Evolutionary conservation across 1,140 invertebrate genomes (phyloP).

Genomic region (Carcinoscorpius rotundicauda): DNA sequence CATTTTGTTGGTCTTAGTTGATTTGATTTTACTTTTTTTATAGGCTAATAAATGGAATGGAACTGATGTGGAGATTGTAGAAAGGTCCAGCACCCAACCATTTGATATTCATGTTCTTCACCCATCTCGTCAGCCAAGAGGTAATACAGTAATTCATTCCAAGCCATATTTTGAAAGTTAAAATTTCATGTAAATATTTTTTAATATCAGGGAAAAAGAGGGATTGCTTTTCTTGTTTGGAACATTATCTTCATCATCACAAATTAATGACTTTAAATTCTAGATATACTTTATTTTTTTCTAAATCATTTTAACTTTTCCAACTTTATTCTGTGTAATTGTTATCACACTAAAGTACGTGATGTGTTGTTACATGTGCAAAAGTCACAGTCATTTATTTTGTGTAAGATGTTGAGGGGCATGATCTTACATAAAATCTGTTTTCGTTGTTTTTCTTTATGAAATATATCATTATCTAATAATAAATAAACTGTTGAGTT

Average conservation of each 20-base stretch:
- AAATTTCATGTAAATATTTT: conserved; percentile 8
- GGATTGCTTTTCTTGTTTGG: too few relatives aligned
- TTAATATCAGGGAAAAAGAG: conserved; percentile 9
- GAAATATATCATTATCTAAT: background rate
- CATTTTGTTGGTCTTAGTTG: too few relatives aligned
- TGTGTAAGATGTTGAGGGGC: background rate
- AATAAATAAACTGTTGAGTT: background rate
- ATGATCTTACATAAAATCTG: background rate
- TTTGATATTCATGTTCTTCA: conserved; percentile 78
- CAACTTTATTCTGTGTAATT: too few relatives aligned
- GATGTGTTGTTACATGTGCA: background rate
- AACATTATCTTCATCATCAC: too few relatives aligned
- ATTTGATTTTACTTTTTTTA: conserved; percentile 3
- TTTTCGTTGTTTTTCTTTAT: conserved; percentile 1
- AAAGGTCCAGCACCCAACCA: conserved; percentile 52
- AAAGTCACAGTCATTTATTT: background rate
- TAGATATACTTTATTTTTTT: too few relatives aligned
- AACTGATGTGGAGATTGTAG: conserved; percentile 42
- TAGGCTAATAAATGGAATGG: conserved; percentile 54
- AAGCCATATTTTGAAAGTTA: background rate
- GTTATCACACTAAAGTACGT: too few relatives aligned
- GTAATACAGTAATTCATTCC: conserved; percentile 26
- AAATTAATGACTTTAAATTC: too few relatives aligned
- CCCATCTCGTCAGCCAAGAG: conserved; percentile 53
- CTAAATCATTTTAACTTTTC: too few relatives aligned